Evolutionary conservation across 2,888 invertebrate species (phyloP).

Genomic region (Cyclophora punctaria): DNA sequence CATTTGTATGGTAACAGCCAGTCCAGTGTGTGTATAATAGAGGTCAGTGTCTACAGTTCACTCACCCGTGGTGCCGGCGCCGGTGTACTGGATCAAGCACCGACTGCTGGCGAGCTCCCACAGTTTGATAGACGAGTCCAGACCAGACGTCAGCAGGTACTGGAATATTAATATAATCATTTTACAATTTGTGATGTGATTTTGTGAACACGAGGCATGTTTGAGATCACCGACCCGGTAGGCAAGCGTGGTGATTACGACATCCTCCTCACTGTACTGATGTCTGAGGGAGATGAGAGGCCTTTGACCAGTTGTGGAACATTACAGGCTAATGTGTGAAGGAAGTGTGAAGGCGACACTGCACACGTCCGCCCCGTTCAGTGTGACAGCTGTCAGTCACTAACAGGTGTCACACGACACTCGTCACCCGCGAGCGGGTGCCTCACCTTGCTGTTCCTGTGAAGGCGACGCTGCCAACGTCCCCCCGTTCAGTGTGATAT

Average conservation of each 20-base stretch:
- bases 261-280: too few species aligned
- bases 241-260: too few species aligned
- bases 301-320: too few species aligned
- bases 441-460: neutral
- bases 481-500: neutral
- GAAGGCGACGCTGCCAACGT: neutral
- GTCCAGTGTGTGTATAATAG: too few species aligned
- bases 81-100: conserved; percentile 98
- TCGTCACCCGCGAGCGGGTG: too few species aligned
- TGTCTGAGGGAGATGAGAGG: too few species aligned
- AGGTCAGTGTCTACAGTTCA: too few species aligned
- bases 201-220: too few species aligned
- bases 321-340: neutral
- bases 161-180: conserved; percentile 36
- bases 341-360: neutral
- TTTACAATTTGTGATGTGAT: neutral
- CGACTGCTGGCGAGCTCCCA: conserved; percentile 99
- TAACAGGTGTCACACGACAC: too few species aligned
- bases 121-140: conserved; percentile 97
- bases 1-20: too few species aligned
- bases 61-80: conserved; percentile 88
- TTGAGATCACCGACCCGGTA: too few species aligned
- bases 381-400: too few species aligned
- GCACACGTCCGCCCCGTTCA: neutral
- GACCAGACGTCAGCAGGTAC: conserved; percentile 95